These are phyloP conservation scores for Bombylius major DNA, from an alignment of 2,888 invertebrate species.

Conservation along the genomic window DNA sequence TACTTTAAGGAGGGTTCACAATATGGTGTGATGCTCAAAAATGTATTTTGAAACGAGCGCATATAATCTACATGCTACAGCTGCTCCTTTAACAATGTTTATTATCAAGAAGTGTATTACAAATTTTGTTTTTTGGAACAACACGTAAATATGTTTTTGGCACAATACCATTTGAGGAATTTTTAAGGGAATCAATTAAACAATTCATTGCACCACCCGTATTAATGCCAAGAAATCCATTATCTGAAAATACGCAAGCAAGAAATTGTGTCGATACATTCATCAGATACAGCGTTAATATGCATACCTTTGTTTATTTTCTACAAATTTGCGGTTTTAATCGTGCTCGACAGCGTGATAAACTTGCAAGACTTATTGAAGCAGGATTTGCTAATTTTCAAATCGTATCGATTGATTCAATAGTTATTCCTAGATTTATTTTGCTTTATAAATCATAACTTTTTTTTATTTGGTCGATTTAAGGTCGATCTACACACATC, in stretches of 20 bases:
- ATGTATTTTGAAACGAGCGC: too few relatives aligned
- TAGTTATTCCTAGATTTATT: too few relatives aligned
- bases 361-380: slow-evolving; percentile 75
- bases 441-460: too few relatives aligned
- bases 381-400: slow-evolving; percentile 77
- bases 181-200: slow-evolving; percentile 72
- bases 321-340: slow-evolving; percentile 89
- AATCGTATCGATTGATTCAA: slow-evolving; percentile 7
- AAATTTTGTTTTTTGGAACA: slow-evolving; percentile 54
- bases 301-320: slow-evolving; percentile 72
- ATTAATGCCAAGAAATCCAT: slow-evolving; percentile 58
- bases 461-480: too few relatives aligned
- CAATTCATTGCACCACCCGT: slow-evolving; percentile 83
- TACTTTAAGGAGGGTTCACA: too few relatives aligned
- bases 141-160: slow-evolving; percentile 34
- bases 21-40: too few relatives aligned
- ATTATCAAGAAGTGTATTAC: slow-evolving; percentile 79
- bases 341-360: slow-evolving; percentile 88
- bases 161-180: slow-evolving; percentile 51
- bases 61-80: too few relatives aligned
- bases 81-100: too few relatives aligned
- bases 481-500: too few relatives aligned
- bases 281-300: slow-evolving; percentile 58
- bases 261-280: slow-evolving; percentile 84
- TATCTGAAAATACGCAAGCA: slow-evolving; percentile 40